Evolutionary conservation across 2,797 vertebrate genomes (phyloP), one percentile per base, ranked within the genome.

Genomic region (Xerus rutilus): DNA sequence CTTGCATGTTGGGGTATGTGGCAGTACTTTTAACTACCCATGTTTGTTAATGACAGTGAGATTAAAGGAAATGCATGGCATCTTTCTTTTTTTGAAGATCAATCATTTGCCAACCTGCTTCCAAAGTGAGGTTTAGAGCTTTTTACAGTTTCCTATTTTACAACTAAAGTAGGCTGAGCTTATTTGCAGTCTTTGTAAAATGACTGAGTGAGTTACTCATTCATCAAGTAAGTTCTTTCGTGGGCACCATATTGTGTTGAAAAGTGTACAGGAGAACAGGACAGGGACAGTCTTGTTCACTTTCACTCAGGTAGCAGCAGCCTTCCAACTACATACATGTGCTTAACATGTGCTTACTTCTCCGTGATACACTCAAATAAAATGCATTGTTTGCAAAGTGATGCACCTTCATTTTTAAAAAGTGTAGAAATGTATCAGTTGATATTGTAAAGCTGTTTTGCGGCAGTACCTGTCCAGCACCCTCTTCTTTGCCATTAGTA

Each of bases 151-250:
- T 67, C 52, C 32, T 79, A 18, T 84, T 94, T 94, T 94, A 70
- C 45, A 83, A 62, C 0, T 43, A 47, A 87, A 49, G 25, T 15
- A 52, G 30, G 30, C 20, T 84, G n/a, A 83, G 7, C 25, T 87
- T 84, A 78, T 86, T 93, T 92, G 23, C 20, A 78, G 64, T 23
- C 15, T 76, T 21, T 74, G 45, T 95, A 77, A 93, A 95, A 83
- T 79, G 86, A 88, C 45, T 32, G 49, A 59, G 45, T 67, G 35
- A 62, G 67, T 95, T 77, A 86, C 45, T 92, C 76, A 67, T 57
- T 67, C 35, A 78, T 72, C 54, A 32, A 83, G 73, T 39, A 92
- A 43, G 54, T 86, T 21, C 21, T 91, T 94, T 73, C 30, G 47
- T 49, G 74, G 88, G 23, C 28, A 82, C 21, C 9, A 1, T 47